These are phyloP conservation scores for Tenthredo amoena DNA, from an alignment of 2,888 invertebrate genomes.

Conservation along the genomic window DNA sequence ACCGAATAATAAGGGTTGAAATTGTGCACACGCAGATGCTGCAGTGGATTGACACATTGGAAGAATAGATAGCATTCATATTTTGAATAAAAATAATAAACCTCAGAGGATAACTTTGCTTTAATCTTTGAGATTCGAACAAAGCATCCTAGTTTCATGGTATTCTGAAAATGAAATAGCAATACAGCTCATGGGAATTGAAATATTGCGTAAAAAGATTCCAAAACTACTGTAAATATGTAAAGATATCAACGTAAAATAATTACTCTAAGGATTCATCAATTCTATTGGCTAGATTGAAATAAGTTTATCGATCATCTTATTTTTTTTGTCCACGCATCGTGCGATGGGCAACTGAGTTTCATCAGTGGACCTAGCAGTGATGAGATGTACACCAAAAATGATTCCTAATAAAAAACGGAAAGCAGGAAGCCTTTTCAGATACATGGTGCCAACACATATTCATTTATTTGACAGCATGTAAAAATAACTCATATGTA, in stretches of 20 bases:
- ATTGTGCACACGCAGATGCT: neutral
- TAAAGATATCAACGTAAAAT: conserved; percentile 15
- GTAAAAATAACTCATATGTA: neutral
- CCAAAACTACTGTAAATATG: conserved; percentile 39
- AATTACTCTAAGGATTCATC: neutral
- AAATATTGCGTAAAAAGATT: neutral
- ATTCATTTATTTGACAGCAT: neutral
- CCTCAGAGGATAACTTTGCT: neutral
- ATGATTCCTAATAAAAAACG: neutral
- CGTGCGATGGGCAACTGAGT: neutral
- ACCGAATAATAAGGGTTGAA: neutral
- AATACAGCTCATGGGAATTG: neutral
- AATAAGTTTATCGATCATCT: neutral
- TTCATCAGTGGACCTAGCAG: neutral
- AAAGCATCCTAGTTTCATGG: neutral
- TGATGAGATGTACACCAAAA: neutral
- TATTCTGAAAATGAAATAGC: neutral
- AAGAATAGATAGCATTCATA: neutral
- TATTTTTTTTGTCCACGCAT: neutral
- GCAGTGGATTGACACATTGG: neutral
- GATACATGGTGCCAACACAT: neutral
- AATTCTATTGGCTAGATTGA: neutral
- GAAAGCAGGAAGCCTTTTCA: neutral
- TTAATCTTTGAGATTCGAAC: neutral
- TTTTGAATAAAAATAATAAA: neutral